Evolutionary conservation across 1,140 invertebrate species (phyloP).

Genomic region (Bombus waltoni): DNA sequence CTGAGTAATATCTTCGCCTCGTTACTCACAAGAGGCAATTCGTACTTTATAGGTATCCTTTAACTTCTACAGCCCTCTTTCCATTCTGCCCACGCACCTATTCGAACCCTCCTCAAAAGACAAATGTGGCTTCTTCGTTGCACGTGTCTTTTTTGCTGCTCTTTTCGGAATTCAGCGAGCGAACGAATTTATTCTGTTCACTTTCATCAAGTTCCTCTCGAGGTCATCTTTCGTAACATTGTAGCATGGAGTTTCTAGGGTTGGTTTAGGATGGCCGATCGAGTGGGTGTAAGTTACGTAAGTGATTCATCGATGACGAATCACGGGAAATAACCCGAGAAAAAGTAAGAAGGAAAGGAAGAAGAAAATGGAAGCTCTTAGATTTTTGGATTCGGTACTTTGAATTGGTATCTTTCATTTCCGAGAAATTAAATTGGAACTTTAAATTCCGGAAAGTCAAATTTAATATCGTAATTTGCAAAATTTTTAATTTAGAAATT

Average conservation of each 20-base stretch:
- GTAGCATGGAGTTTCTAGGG: neutral
- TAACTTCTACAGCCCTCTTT: neutral
- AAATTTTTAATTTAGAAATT: neutral
- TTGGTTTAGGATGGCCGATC: no score
- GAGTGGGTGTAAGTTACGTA: neutral
- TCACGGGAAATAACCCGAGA: no score
- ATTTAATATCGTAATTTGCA: neutral
- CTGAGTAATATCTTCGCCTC: neutral
- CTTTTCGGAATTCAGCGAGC: neutral
- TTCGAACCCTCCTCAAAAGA: slow-evolving; percentile 7
- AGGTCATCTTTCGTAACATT: no score
- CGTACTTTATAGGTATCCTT: slow-evolving; percentile 9
- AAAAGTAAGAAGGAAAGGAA: no score
- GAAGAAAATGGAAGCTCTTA: no score
- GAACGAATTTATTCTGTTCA: neutral
- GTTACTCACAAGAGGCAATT: neutral
- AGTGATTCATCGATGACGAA: neutral
- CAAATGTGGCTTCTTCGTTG: neutral
- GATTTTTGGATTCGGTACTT: neutral
- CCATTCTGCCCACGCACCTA: neutral
- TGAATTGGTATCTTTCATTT: neutral
- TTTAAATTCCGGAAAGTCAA: neutral
- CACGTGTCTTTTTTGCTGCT: neutral
- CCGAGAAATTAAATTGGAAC: neutral
- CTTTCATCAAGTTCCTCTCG: neutral